Percentiles rank a stretch among this genome's conserved stretches.
These are phyloP conservation scores for Conopomorpha cramerella DNA, from an alignment of 1,140 invertebrate species.

Conservation along the genomic window DNA sequence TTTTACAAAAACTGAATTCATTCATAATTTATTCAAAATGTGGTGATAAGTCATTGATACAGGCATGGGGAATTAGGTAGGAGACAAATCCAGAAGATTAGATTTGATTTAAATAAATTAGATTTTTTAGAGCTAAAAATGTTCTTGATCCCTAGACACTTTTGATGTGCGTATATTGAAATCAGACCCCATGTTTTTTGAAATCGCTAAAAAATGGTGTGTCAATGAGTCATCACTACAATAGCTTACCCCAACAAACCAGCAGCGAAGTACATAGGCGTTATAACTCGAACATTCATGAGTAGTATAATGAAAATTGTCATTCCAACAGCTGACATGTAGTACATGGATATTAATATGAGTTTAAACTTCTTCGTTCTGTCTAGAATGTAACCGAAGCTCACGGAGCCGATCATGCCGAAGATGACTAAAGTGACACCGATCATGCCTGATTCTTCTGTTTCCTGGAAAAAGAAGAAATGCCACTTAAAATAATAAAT, in stretches of 20 bases:
- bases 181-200: too few relatives aligned
- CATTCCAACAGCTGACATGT: slow-evolving; percentile 5
- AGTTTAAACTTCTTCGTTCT: slow-evolving; percentile 10
- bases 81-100: too few relatives aligned
- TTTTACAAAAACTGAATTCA: too few relatives aligned
- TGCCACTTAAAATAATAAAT: too few relatives aligned
- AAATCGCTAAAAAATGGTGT: too few relatives aligned
- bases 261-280: background rate
- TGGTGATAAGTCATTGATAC: too few relatives aligned
- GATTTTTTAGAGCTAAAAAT: too few relatives aligned
- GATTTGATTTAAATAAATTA: too few relatives aligned
- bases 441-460: slow-evolving; percentile 8
- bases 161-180: too few relatives aligned
- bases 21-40: too few relatives aligned
- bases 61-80: too few relatives aligned
- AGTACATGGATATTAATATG: slow-evolving; percentile 1
- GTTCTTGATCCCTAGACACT: too few relatives aligned
- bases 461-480: slow-evolving; percentile 2
- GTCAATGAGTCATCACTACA: slow-evolving; percentile 3
- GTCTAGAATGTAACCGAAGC: slow-evolving; percentile 9
- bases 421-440: slow-evolving; percentile 9
- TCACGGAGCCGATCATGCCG: slow-evolving; percentile 9
- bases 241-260: slow-evolving; percentile 4
- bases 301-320: background rate
- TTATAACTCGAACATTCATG: background rate